Conservation (phyloP, 2,797 vertebrate genomes). For the Hemitrygon akajei region DNA sequence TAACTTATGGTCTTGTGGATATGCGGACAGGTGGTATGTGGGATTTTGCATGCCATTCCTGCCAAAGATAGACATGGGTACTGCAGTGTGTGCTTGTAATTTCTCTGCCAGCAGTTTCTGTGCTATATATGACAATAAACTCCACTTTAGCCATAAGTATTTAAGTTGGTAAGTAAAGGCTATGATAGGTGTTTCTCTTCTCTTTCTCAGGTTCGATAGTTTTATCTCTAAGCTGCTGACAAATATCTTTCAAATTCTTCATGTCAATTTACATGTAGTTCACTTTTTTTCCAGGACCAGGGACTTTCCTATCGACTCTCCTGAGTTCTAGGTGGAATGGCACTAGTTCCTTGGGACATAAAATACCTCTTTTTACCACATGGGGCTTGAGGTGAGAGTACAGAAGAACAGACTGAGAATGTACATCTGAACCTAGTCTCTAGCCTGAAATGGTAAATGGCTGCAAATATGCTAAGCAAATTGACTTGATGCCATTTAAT, state of each 20-base stretch:
- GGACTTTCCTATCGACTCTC: slow-evolving; percentile 66
- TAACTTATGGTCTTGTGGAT: too few relatives aligned
- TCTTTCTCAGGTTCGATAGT: not conserved
- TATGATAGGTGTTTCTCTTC: not conserved
- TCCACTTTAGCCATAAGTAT: too few relatives aligned
- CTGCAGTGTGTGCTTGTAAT: not conserved
- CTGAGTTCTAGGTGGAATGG: slow-evolving; percentile 67
- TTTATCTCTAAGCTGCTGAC: not conserved
- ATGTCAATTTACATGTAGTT: not conserved
- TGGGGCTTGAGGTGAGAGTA: slow-evolving; percentile 65
- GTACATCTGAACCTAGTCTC: not conserved
- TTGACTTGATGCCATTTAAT: too few relatives aligned
- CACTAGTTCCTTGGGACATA: slow-evolving; percentile 57
- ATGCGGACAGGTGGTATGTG: not conserved
- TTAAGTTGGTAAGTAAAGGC: too few relatives aligned
- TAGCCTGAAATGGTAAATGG: not conserved
- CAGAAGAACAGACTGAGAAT: not conserved
- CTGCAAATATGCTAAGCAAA: too few relatives aligned
- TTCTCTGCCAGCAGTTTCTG: not conserved
- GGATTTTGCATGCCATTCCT: not conserved
- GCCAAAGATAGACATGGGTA: not conserved
- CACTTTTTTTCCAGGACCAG: slow-evolving; percentile 56
- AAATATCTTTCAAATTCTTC: not conserved
- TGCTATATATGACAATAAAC: too few relatives aligned
- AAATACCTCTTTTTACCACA: slow-evolving; percentile 64